These are phyloP conservation scores for Sogatella furcifera DNA, from an alignment of 1,140 invertebrate species.

Conservation along the genomic window DNA sequence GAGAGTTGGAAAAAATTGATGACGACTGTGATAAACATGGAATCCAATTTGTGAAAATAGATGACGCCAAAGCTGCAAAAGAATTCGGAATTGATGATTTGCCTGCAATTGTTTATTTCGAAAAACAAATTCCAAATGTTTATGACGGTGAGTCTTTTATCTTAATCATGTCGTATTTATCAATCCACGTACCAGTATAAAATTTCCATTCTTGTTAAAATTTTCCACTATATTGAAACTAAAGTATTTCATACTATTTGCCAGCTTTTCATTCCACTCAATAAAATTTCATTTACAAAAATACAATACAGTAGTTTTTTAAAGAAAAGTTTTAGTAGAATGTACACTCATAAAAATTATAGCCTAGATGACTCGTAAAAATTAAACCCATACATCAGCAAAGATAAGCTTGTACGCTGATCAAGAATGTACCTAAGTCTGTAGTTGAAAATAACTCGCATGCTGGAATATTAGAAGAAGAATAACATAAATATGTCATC, in stretches of 20 bases:
- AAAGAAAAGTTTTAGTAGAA: too few species aligned
- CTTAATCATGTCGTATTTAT: too few species aligned
- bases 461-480: background rate
- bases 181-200: too few species aligned
- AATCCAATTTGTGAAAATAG: constrained; percentile 90
- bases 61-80: constrained; percentile 65
- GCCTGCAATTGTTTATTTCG: constrained; percentile 84
- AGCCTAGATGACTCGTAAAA: too few species aligned
- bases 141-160: constrained; percentile 60
- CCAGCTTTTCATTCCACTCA: too few species aligned
- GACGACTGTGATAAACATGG: constrained; percentile 85
- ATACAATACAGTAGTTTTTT: too few species aligned
- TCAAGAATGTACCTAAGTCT: background rate
- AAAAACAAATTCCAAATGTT: constrained; percentile 83
- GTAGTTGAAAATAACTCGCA: background rate
- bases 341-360: too few species aligned
- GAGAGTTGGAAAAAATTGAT: constrained; percentile 83
- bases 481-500: background rate
- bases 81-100: constrained; percentile 79
- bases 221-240: too few species aligned
- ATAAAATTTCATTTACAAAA: too few species aligned
- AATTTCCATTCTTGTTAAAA: too few species aligned
- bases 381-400: too few species aligned
- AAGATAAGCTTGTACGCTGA: background rate
- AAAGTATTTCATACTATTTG: too few species aligned